Percentiles rank a stretch among this genome's conserved stretches.
phyloP scores from a whole-genome alignment of 1,140 invertebrate species.

The Drosophila pandora region DNA sequence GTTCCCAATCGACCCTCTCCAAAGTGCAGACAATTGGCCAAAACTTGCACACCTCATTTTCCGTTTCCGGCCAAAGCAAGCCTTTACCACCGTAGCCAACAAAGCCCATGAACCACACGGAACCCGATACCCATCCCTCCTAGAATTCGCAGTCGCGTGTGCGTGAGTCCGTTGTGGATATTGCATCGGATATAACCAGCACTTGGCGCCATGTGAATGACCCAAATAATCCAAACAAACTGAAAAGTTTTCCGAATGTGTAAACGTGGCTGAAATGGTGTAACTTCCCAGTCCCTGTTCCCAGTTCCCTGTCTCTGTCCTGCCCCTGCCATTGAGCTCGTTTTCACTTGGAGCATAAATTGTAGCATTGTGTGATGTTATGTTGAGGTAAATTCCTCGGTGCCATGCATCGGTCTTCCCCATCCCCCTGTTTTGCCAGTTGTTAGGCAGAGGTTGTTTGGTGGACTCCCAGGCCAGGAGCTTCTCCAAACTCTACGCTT shows the following conservation, averaged over 20 bases:
- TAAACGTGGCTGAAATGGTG: slow-evolving; percentile 24
- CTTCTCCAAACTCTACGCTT: slow-evolving; percentile 6
- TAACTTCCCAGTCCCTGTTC: slow-evolving; percentile 4
- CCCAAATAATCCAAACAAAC: slow-evolving; percentile 80
- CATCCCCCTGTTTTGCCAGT: slow-evolving; percentile 10
- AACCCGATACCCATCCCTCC: not conserved
- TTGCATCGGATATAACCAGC: slow-evolving; percentile 51
- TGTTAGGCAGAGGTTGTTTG: slow-evolving; percentile 56
- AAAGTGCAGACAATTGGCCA: slow-evolving; percentile 37
- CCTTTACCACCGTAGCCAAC: slow-evolving; percentile 32
- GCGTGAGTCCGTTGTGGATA: slow-evolving; percentile 49
- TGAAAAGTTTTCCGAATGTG: slow-evolving; percentile 56
- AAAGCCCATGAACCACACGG: not conserved
- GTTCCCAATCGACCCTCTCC: slow-evolving; percentile 26
- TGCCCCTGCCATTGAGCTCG: slow-evolving; percentile 75
- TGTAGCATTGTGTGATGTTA: slow-evolving; percentile 72
- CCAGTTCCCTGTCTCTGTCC: not conserved
- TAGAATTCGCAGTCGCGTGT: slow-evolving; percentile 44
- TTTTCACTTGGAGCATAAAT: slow-evolving; percentile 77
- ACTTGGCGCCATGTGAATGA: slow-evolving; percentile 81
- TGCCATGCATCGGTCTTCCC: slow-evolving; percentile 35
- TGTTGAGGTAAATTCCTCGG: slow-evolving; percentile 78
- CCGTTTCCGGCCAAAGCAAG: slow-evolving; percentile 53
- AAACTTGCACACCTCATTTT: slow-evolving; percentile 70
- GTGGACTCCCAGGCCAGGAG: slow-evolving; percentile 6